Evolutionary conservation across 2,113 vertebrate genomes (phyloP), one percentile per base, ranked within the genome.

Genomic region (Saccopteryx leptura): DNA sequence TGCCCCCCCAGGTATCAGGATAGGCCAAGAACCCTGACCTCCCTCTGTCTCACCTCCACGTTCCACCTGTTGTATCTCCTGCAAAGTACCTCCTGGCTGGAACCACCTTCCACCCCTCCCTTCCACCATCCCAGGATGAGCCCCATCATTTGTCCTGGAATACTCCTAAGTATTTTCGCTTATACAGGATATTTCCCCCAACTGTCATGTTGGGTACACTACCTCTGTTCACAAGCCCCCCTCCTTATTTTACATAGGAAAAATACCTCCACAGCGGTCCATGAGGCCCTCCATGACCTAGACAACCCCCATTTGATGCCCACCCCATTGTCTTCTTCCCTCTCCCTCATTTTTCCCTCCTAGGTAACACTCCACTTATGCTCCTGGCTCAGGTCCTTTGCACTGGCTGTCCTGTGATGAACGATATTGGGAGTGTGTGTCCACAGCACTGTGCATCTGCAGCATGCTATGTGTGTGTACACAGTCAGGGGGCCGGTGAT

Each of bases 341-440:
- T 0, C 0, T 28, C 2, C 1, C 28, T 76, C 0, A 2, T 14
- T 69, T 52, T 26, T 21, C 17, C 56, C 54, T n/a, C 21, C 13
- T 33, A 80, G 46, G 90, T 28, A 93, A 68, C 13, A 19, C n/a
- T 63, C 48, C 39, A 52, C 71, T 26, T 26, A 26, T 4, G 33
- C 7, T 79, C 23, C n/a, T 74, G 56, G 56, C 46, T n/a, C 88
- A 39, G 91, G 75, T 46, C 28, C 69, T 87, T 90, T 83, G 69
- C 75, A 66, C n/a, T 3, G 17, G 69, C 2, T 95, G 33, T 31
- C 90, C 24, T 33, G 4, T 72, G 90, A 81, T 24, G 31, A 0
- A n/a, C 7, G 79, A 56, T 90, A 88, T 87, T 2, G 3, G 3
- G 24, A 93, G 92, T 24, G 83, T 17, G 65, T 75, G 56, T 90